Evolutionary conservation across 2,113 vertebrate genomes (phyloP), one percentile per base, ranked within the genome.

Genomic region (Pica pica): DNA sequence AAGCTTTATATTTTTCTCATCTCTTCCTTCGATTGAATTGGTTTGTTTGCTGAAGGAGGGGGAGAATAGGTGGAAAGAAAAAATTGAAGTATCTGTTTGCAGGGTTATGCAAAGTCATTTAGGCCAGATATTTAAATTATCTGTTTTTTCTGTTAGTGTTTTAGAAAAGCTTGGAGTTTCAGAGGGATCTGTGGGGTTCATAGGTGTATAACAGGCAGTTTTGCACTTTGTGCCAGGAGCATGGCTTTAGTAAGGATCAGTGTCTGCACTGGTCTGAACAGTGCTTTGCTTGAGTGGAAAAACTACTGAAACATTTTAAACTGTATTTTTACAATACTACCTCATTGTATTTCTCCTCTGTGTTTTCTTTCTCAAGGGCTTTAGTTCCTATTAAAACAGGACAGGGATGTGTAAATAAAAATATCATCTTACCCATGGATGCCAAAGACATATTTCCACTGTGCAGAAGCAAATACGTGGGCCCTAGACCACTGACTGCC

Each of bases 31-130:
- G 12, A 3, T 23, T 37, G 26, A 31, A 9, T 26, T 28, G 2
- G 22, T 56, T 57, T 69, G 14, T 21, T 61, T 78, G 46, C 46
- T 69, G 39, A 64, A 56, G 15, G 15, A 8, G 13, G 11, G 2
- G 7, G 3, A 20, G 21, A 59, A 8, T 5, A 22, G 35, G 6
- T 39, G 9, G 10, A 4, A 13, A 30, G 5, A 18, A 22, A 17
- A n/a, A 16, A 6, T 14, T 44, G 17, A 2, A 22, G 7, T 50
- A 59, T 50, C 10, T 59, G 2, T 74, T 89, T 57, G 16, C 8
- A 15, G 1, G 27, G 22, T 44, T 26, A 7, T 2, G 1, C 0
- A 0, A 55, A 53, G 15, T 52, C 4, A 15, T 19, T 5, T 27
- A 24, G 53, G 13, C 5, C 9, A 16, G 23, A 10, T 83, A 23